Evolutionary conservation across 2,888 invertebrate genomes (phyloP), one percentile per base, ranked within the genome.

Genomic region (Melanophora roralis): DNA sequence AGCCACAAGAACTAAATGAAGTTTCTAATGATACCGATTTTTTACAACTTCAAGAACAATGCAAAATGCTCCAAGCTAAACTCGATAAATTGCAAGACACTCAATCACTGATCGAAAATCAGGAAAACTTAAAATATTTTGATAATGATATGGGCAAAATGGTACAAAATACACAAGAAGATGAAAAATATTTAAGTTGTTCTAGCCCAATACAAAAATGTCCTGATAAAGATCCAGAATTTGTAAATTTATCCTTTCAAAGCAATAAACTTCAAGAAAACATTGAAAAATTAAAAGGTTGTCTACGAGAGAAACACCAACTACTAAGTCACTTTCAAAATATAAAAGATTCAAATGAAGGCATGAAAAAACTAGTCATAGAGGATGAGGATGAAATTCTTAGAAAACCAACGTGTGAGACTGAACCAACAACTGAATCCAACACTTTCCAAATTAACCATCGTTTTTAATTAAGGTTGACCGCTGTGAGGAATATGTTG

Each of bases 381-480:
- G 80, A 80, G 57, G 76, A 80, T 64, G 57, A 68, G 57, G 53
- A 59, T 59, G 76, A 73, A 9, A 80, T n/a, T n/a, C n/a, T n/a
- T n/a, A n/a, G n/a, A n/a, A n/a, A n/a, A n/a, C n/a, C n/a, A n/a
- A 64, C 69, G 16, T 2, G 6, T 12, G 34, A 36, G 51, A 67
- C 36, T 9, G 69, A 78, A 74, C n/a, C n/a, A n/a, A n/a, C n/a
- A n/a, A 62, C 27, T 1, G 78, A 78, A 64, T 34, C 69, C 8
- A 32, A 23, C 19, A 16, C 47, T 12, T 19, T 77, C 5, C 62
- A 76, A 64, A 62, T 76, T 9, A 62, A 80, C 3, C 40, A 76
- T n/a, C n/a, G n/a, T n/a, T n/a, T n/a, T n/a, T n/a, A n/a, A n/a
- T n/a, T n/a, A n/a, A n/a, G n/a, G n/a, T n/a, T n/a, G n/a, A n/a